Evolutionary conservation across 2,888 invertebrate species (phyloP).

Genomic region (Megaustenia siamemsis): DNA sequence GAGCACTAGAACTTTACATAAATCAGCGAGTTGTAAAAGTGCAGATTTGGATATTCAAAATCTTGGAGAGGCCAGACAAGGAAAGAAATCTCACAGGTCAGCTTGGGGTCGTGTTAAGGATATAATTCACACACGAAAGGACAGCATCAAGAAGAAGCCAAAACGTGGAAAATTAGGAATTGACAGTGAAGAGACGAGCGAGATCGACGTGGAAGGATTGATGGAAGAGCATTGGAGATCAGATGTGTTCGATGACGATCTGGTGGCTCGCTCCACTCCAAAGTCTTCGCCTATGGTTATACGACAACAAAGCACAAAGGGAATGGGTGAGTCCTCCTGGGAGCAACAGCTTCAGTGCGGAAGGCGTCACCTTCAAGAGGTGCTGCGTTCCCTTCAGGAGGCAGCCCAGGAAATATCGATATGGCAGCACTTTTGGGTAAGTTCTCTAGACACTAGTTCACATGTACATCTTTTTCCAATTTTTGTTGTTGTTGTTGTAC

Average conservation of each 20-base stretch:
- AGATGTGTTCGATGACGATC: constrained; percentile 66
- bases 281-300: constrained; percentile 71
- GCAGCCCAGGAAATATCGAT: constrained; percentile 62
- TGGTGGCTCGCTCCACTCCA: constrained; percentile 69
- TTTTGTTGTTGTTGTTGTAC: too few relatives aligned
- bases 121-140: constrained; percentile 87
- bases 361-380: constrained; percentile 1
- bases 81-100: constrained; percentile 82
- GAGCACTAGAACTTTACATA: constrained; percentile 58
- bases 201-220: constrained; percentile 68
- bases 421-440: constrained; percentile 74
- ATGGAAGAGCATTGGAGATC: constrained; percentile 61
- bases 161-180: constrained; percentile 59
- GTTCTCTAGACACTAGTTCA: too few relatives aligned
- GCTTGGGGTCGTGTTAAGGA: constrained; percentile 90
- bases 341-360: background rate
- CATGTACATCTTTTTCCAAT: too few relatives aligned
- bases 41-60: constrained; percentile 57
- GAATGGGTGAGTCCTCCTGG: constrained; percentile 64
- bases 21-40: constrained; percentile 73
- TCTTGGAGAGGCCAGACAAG: constrained; percentile 39
- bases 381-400: constrained; percentile 43
- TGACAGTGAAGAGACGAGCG: constrained; percentile 69
- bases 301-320: constrained; percentile 64
- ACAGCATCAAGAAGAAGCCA: constrained; percentile 84